A percentile compares a stretch with the other conserved stretches of the same genome.
These are phyloP conservation scores for Argentina silus DNA, from an alignment of 2,797 vertebrate genomes.

Conservation along the genomic window DNA sequence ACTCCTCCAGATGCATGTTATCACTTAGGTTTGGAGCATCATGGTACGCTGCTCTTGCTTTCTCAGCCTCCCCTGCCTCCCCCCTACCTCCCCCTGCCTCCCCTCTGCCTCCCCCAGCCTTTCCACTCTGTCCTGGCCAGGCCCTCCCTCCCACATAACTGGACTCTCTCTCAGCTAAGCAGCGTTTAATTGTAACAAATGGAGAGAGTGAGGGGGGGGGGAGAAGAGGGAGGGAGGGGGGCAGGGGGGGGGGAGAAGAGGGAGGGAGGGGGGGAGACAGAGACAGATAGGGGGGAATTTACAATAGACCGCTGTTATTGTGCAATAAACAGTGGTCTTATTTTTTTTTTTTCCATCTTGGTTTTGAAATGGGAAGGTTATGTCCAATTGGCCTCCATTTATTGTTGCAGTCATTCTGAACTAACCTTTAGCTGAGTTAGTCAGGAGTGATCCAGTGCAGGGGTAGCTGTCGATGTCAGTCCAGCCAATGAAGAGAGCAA, in stretches of 20 bases:
- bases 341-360: too few species aligned
- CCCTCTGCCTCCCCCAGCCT: background rate
- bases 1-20: conserved; percentile 43
- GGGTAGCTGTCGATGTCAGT: background rate
- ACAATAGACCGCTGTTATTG: too few species aligned
- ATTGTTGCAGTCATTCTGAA: too few species aligned
- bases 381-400: too few species aligned
- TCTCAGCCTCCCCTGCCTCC: conserved; percentile 25
- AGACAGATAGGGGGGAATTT: background rate
- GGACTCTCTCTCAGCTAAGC: conserved; percentile 25
- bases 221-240: background rate
- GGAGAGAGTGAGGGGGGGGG: background rate
- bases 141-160: background rate
- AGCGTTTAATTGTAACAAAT: conserved; percentile 45
- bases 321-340: too few species aligned
- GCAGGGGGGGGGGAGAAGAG: background rate
- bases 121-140: background rate
- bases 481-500: background rate
- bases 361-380: too few species aligned
- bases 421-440: too few species aligned
- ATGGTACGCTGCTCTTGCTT: conserved; percentile 32
- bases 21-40: conserved; percentile 41
- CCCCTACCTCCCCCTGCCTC: background rate
- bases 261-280: background rate
- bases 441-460: background rate